A percentile compares a stretch with the other conserved stretches of the same genome.
Evolutionary conservation across 92 coral and sea anemone genomes (phyloP).

Genomic region (Heliopora coerulea): DNA sequence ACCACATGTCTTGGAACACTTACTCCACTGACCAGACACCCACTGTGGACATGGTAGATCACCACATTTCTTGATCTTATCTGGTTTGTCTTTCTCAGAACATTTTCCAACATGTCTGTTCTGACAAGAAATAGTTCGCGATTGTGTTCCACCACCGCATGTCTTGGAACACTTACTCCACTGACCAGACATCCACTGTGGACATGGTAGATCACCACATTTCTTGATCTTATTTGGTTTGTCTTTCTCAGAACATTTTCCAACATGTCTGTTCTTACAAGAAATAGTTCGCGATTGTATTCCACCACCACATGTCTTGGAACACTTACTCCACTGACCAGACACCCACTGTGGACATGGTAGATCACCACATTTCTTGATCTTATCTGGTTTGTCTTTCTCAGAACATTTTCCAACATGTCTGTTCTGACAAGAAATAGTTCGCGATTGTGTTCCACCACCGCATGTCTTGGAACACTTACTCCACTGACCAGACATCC

Average conservation of each 20-base stretch:
- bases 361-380: slow-evolving; percentile 5
- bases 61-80: slow-evolving; percentile 42
- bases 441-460: slow-evolving; percentile 25
- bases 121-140: slow-evolving; percentile 47
- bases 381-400: slow-evolving; percentile 14
- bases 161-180: slow-evolving; percentile 63
- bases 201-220: slow-evolving; percentile 23
- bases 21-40: slow-evolving; percentile 47
- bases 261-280: slow-evolving; percentile 44
- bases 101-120: slow-evolving; percentile 39
- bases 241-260: slow-evolving; percentile 1
- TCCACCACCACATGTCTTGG: slow-evolving; percentile 49
- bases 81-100: slow-evolving; percentile 5
- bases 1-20: slow-evolving; percentile 60
- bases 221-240: slow-evolving; percentile 1
- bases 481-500: slow-evolving; percentile 25
- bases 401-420: slow-evolving; percentile 20
- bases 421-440: slow-evolving; percentile 17
- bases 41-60: slow-evolving; percentile 44
- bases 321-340: slow-evolving; percentile 46
- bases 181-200: slow-evolving; percentile 49
- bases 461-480: slow-evolving; percentile 27
- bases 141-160: slow-evolving; percentile 65
- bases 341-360: slow-evolving; percentile 25
- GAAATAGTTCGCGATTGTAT: slow-evolving; percentile 28